Conservation (phyloP, 2,797 vertebrate species). For the Otus scops region DNA sequence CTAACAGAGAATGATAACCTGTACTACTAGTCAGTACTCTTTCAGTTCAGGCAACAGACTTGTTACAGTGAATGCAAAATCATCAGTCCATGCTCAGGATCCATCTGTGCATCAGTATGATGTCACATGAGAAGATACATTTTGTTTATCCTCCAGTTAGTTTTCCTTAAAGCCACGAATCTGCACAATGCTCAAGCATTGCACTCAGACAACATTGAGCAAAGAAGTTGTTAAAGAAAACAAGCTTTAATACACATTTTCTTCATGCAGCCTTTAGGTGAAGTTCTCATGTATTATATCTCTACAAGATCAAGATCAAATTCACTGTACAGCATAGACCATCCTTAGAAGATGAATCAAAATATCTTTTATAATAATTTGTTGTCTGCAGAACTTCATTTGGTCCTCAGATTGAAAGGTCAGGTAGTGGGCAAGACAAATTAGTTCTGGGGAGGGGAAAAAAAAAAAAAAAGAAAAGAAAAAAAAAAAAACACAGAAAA, state of each 20-base stretch:
- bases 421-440: neutral
- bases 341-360: neutral
- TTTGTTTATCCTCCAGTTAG: neutral
- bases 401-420: neutral
- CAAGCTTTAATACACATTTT: neutral
- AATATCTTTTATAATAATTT: neutral
- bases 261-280: neutral
- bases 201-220: neutral
- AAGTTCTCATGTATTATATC: neutral
- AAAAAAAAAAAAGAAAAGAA: neutral
- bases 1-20: neutral
- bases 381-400: neutral
- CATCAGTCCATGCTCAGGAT: neutral
- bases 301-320: neutral
- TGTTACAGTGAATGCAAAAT: neutral
- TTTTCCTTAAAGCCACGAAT: neutral
- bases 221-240: neutral
- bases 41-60: neutral
- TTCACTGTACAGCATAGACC: neutral
- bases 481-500: neutral
- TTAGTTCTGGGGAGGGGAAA: neutral
- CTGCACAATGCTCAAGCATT: neutral
- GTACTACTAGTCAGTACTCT: neutral
- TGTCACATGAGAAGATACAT: neutral
- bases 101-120: neutral